These are phyloP conservation scores for Patella ulyssiponensis DNA, from an alignment of 2,888 invertebrate genomes.

Conservation along the genomic window DNA sequence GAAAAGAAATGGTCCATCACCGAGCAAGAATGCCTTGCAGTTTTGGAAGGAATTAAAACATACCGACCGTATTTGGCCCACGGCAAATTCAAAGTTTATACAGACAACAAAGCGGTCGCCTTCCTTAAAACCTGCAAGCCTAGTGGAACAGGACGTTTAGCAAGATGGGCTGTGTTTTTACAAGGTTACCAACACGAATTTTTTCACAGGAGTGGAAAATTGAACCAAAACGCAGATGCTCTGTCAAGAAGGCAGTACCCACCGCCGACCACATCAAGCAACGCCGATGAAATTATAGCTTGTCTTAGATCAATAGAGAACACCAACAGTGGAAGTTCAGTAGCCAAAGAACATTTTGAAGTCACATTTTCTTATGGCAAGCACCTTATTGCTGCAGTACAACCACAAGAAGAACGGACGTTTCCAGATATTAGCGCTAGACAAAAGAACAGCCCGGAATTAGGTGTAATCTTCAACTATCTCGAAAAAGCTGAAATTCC, in stretches of 20 bases:
- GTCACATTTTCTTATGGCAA: neutral
- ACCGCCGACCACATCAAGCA: neutral
- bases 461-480: neutral
- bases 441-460: neutral
- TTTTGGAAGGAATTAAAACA: constrained; percentile 39
- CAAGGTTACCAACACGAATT: constrained; percentile 21
- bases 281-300: neutral
- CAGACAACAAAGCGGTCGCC: constrained; percentile 41
- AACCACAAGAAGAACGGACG: too few species aligned
- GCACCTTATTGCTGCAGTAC: neutral
- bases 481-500: neutral
- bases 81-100: constrained; percentile 36
- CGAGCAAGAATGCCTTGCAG: constrained; percentile 41
- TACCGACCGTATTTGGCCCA: constrained; percentile 40
- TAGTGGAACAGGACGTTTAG: constrained; percentile 31
- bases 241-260: constrained; percentile 31
- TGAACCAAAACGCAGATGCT: constrained; percentile 30
- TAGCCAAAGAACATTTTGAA: neutral
- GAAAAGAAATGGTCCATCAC: constrained; percentile 37
- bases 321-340: neutral
- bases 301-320: neutral
- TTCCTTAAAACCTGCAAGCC: constrained; percentile 38
- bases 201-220: constrained; percentile 19
- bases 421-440: too few species aligned
- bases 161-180: constrained; percentile 31